Conservation (phyloP, 2,888 invertebrate genomes). For the Aporophyla nigra region DNA sequence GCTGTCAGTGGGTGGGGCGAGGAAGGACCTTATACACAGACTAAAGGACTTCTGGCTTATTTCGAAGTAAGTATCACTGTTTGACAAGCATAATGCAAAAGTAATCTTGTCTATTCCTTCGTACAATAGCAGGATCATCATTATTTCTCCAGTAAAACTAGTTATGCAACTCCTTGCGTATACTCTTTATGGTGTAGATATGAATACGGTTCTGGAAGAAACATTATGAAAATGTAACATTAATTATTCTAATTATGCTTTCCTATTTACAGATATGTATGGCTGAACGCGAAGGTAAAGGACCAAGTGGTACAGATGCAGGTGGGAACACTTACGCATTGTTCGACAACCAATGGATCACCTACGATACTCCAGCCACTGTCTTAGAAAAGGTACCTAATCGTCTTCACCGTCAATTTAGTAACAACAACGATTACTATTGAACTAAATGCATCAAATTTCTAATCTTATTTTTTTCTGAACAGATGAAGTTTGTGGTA, state of each 20-base stretch:
- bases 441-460: neutral
- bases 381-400: constrained; percentile 92
- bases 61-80: constrained; percentile 91
- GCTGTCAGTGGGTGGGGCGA: constrained; percentile 91
- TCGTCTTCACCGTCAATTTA: neutral
- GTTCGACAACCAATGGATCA: constrained; percentile 95
- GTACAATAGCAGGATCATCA: neutral
- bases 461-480: constrained; percentile 5
- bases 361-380: constrained; percentile 93
- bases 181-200: neutral
- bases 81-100: neutral
- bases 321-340: constrained; percentile 93
- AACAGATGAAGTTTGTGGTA: constrained; percentile 92
- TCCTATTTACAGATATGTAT: constrained; percentile 88
- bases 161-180: neutral
- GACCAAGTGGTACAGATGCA: constrained; percentile 90
- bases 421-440: constrained; percentile 2
- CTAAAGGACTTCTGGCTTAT: constrained; percentile 93
- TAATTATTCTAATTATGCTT: neutral
- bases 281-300: constrained; percentile 90
- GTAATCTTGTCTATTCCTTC: neutral
- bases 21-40: constrained; percentile 93
- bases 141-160: neutral
- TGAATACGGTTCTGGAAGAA: neutral
- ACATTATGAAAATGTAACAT: neutral